These are phyloP conservation scores for Crotalus horridus DNA, from an alignment of 2,113 vertebrate species.

Conservation along the genomic window DNA sequence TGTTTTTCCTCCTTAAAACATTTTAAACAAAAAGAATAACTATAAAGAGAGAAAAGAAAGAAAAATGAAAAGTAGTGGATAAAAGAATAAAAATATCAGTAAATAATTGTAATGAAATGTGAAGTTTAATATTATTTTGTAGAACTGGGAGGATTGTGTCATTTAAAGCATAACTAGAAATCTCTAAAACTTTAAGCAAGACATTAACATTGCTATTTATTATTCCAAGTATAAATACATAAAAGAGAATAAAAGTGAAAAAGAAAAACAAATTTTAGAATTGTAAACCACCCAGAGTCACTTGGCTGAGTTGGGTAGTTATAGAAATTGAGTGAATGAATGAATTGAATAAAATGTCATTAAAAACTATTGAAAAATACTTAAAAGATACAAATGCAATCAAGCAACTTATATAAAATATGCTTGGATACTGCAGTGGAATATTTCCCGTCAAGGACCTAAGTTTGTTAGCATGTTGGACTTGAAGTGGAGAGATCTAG, in stretches of 20 bases:
- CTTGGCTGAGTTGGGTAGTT: background rate
- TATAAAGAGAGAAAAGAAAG: background rate
- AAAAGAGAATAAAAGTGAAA: background rate
- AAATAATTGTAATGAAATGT: background rate
- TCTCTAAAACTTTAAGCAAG: background rate
- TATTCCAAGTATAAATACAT: background rate
- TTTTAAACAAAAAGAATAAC: background rate
- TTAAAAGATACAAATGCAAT: background rate
- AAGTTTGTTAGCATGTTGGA: background rate
- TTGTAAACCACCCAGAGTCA: background rate
- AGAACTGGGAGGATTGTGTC: background rate
- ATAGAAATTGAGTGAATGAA: background rate
- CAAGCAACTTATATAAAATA: background rate
- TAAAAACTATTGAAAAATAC: background rate
- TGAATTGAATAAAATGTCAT: background rate
- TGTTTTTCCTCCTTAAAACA: background rate
- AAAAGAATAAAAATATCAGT: background rate
- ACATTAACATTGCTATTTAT: background rate
- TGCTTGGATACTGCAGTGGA: background rate
- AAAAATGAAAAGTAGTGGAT: background rate
- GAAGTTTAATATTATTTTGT: background rate
- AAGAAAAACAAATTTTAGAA: background rate
- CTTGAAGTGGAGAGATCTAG: background rate
- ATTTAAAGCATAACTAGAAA: background rate
- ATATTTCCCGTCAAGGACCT: background rate